A percentile compares a stretch with the other conserved stretches of the same genome.
These are phyloP conservation scores for Mixornis gularis DNA, from an alignment of 2,113 vertebrate species.

Conservation along the genomic window DNA sequence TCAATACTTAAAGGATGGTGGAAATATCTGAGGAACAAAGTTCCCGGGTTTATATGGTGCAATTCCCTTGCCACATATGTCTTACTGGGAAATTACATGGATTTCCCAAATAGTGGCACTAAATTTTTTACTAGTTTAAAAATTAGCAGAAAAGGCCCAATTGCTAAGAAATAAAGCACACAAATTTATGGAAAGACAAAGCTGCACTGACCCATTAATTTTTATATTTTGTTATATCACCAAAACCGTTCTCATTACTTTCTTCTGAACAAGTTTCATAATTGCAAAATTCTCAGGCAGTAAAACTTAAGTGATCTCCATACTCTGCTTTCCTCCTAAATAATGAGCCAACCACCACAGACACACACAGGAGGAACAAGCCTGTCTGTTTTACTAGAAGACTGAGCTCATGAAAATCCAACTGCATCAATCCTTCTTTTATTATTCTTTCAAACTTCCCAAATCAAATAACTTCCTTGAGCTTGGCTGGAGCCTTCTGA, in stretches of 20 bases:
- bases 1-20: neutral
- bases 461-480: constrained; percentile 69
- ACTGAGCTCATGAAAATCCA: constrained; percentile 62
- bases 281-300: constrained; percentile 25
- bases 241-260: neutral
- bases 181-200: neutral
- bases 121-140: neutral
- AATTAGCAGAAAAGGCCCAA: neutral
- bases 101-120: neutral
- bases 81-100: neutral
- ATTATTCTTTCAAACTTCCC: constrained; percentile 54
- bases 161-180: neutral
- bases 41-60: rapidly evolving
- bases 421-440: constrained; percentile 57
- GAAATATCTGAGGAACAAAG: neutral
- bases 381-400: neutral
- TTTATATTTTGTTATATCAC: neutral
- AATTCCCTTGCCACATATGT: neutral
- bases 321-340: neutral
- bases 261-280: neutral
- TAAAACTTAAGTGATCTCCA: constrained; percentile 29
- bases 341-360: neutral
- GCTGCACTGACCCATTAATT: neutral
- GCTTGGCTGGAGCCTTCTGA: constrained; percentile 41
- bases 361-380: neutral